A percentile compares a stretch with the other conserved stretches of the same genome.
These are phyloP conservation scores for Aromia moschata DNA, from an alignment of 2,888 invertebrate species.

Conservation along the genomic window DNA sequence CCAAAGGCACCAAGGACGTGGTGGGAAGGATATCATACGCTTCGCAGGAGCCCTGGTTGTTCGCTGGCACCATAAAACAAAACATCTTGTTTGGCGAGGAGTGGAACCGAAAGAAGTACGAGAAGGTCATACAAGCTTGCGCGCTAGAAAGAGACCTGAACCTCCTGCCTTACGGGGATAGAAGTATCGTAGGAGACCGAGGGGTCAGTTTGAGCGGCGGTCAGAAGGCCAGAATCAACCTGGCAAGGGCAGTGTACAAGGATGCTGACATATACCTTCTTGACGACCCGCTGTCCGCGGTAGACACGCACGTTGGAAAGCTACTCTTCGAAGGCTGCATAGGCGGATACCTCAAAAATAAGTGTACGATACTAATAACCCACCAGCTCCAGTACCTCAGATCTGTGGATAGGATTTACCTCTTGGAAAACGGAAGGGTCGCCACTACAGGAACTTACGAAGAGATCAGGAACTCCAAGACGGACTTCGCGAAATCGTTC, in stretches of 20 bases:
- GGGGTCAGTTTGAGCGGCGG: slow-evolving; percentile 83
- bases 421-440: slow-evolving; percentile 71
- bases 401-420: slow-evolving; percentile 71
- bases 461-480: slow-evolving; percentile 63
- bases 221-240: slow-evolving; percentile 80
- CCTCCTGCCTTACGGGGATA: slow-evolving; percentile 75
- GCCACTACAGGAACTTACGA: slow-evolving; percentile 62
- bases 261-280: slow-evolving; percentile 80
- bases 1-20: slow-evolving; percentile 69
- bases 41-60: slow-evolving; percentile 84
- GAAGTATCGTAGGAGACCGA: slow-evolving; percentile 79
- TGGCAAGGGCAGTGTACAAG: slow-evolving; percentile 81
- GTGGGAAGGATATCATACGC: slow-evolving; percentile 76
- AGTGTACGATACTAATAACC: slow-evolving; percentile 81
- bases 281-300: slow-evolving; percentile 84
- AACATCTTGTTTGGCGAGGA: slow-evolving; percentile 82
- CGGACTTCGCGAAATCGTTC: slow-evolving; percentile 66
- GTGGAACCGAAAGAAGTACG: slow-evolving; percentile 66
- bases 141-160: slow-evolving; percentile 75
- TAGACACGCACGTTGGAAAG: slow-evolving; percentile 80
- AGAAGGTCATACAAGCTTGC: slow-evolving; percentile 68
- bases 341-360: slow-evolving; percentile 64
- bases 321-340: slow-evolving; percentile 81
- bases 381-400: slow-evolving; percentile 84
- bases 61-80: slow-evolving; percentile 75